Evolutionary conservation across 2,797 vertebrate genomes (phyloP).

Genomic region (Philypnodon macrostomus): DNA sequence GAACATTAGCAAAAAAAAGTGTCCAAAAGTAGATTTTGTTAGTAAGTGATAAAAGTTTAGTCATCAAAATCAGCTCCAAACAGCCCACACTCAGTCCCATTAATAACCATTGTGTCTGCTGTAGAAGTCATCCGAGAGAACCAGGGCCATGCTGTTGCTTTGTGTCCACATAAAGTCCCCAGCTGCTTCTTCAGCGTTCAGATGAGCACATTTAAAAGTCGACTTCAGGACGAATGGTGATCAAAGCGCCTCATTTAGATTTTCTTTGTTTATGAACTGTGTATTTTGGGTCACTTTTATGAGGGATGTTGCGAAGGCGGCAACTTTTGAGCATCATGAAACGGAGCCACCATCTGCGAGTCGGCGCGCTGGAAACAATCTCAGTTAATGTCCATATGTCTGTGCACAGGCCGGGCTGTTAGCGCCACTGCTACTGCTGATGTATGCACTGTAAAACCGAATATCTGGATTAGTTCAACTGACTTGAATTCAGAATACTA

Average conservation of each 20-base stretch:
- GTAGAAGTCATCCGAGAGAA: slow-evolving; percentile 8
- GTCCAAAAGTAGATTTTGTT: too few relatives aligned
- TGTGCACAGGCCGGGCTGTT: slow-evolving; percentile 31
- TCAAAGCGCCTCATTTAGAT: slow-evolving; percentile 56
- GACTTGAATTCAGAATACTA: too few relatives aligned
- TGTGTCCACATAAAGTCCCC: slow-evolving; percentile 47
- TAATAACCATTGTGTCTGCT: not conserved
- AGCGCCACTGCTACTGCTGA: not conserved
- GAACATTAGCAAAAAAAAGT: too few relatives aligned
- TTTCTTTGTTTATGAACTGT: slow-evolving; percentile 49
- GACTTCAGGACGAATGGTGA: slow-evolving; percentile 46
- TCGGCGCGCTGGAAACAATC: slow-evolving; percentile 49
- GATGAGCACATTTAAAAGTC: slow-evolving; percentile 49
- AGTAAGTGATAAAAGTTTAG: not conserved
- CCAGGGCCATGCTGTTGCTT: slow-evolving; percentile 8
- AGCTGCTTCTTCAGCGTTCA: slow-evolving; percentile 59
- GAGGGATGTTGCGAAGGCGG: slow-evolving; percentile 50
- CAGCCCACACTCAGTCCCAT: not conserved
- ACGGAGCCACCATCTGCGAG: slow-evolving; percentile 64
- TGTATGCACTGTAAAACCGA: too few relatives aligned
- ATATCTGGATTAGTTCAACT: too few relatives aligned
- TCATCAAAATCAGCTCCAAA: slow-evolving; percentile 2
- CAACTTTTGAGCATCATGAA: slow-evolving; percentile 56
- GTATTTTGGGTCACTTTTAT: slow-evolving; percentile 53
- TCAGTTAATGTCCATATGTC: slow-evolving; percentile 73